A percentile compares a stretch with the other conserved stretches of the same genome.
These are phyloP conservation scores for Chaitophorus viminalis DNA, from an alignment of 2,888 invertebrate species.

Conservation along the genomic window DNA sequence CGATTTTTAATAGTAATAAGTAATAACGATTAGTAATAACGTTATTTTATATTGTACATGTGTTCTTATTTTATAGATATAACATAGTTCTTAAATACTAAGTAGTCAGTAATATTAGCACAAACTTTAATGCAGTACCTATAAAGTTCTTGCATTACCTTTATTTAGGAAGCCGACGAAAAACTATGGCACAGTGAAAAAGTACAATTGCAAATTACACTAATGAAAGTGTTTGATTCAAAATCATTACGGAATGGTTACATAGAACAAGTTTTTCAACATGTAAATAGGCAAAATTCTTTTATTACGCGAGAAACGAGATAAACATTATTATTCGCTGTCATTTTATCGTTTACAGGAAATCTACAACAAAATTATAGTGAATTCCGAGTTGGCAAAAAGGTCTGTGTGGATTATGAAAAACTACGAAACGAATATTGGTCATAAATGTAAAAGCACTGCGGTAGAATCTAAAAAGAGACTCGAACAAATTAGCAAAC, in stretches of 20 bases:
- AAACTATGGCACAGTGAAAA: conserved; percentile 39
- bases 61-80: too few species aligned
- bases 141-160: neutral
- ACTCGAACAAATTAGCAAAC: conserved; percentile 77
- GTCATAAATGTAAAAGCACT: conserved; percentile 36
- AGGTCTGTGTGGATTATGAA: conserved; percentile 80
- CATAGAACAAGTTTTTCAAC: conserved; percentile 23
- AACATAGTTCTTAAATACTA: too few species aligned
- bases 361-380: conserved; percentile 82
- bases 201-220: conserved; percentile 34
- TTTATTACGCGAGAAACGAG: neutral
- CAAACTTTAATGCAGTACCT: too few species aligned
- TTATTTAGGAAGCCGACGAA: conserved; percentile 35
- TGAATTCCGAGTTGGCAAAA: conserved; percentile 79
- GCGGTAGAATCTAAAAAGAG: conserved; percentile 75
- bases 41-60: too few species aligned
- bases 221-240: conserved; percentile 25
- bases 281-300: conserved; percentile 13
- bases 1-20: too few species aligned
- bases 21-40: too few species aligned
- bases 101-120: too few species aligned
- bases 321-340: neutral
- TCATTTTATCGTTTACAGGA: conserved; percentile 70
- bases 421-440: neutral
- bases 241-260: conserved; percentile 1